Conservation (phyloP, 30 jellyfish, hydroid and myxozoan genomes). For the Hydractinia echinata region DNA sequence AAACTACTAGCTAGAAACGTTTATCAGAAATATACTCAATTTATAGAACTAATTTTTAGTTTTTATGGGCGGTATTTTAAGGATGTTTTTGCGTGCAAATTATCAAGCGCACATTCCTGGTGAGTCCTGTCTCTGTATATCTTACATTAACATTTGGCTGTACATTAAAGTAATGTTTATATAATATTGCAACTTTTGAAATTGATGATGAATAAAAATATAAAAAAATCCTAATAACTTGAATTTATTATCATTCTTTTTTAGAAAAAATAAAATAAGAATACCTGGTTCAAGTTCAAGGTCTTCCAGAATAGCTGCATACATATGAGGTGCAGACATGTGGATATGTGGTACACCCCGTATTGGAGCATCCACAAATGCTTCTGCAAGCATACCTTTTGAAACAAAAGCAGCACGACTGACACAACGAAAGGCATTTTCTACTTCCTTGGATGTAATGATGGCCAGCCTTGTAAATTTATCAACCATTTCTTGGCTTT, state of each 20-base stretch:
- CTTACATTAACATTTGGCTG: no score
- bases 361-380: constrained; percentile 82
- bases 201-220: no score
- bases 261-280: neutral
- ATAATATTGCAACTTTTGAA: no score
- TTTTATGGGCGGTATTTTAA: no score
- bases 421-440: constrained; percentile 91
- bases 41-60: no score
- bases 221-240: no score
- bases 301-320: constrained; percentile 90
- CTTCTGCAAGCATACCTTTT: constrained; percentile 62
- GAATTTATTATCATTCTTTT: neutral
- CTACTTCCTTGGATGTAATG: constrained; percentile 80
- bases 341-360: constrained; percentile 89
- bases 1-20: no score
- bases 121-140: no score
- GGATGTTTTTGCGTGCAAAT: no score
- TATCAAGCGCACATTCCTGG: no score
- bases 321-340: constrained; percentile 97
- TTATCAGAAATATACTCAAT: no score
- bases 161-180: no score
- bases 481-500: constrained; percentile 89
- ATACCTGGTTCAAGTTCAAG: constrained; percentile 91
- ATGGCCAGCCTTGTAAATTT: constrained; percentile 72
- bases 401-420: constrained; percentile 98